A percentile compares a stretch with the other conserved stretches of the same genome.
These are phyloP conservation scores for Zaprionus bogoriensis DNA, from an alignment of 2,888 invertebrate genomes.

Conservation along the genomic window DNA sequence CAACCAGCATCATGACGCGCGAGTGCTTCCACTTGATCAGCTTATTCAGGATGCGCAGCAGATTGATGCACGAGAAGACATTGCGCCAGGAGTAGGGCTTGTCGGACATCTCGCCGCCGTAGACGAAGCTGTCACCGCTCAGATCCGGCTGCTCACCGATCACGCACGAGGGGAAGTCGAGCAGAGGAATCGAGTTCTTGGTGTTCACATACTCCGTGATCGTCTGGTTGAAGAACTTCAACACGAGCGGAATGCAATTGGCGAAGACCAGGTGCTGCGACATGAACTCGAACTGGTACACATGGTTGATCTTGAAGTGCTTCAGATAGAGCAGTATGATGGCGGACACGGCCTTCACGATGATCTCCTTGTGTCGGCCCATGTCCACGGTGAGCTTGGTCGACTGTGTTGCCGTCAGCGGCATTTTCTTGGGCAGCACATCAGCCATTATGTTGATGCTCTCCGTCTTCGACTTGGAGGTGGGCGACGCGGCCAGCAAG, in stretches of 20 bases:
- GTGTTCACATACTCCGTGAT: constrained; percentile 97
- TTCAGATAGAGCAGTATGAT: constrained; percentile 95
- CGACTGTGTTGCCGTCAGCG: constrained; percentile 96
- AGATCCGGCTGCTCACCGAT: constrained; percentile 97
- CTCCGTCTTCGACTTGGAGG: constrained; percentile 99
- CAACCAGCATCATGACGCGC: constrained; percentile 99
- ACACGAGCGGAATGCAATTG: constrained; percentile 98
- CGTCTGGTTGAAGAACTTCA: constrained; percentile 99
- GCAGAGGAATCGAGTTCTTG: constrained; percentile 94
- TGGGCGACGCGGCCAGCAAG: constrained; percentile 97
- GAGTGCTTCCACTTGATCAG: constrained; percentile 99
- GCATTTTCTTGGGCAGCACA: constrained; percentile 98
- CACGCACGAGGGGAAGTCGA: constrained; percentile 98
- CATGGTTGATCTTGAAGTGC: constrained; percentile 98
- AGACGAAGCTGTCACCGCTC: constrained; percentile 93
- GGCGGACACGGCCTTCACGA: constrained; percentile 97
- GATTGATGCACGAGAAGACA: constrained; percentile 98
- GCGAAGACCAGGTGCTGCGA: constrained; percentile 99
- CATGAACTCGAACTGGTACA: constrained; percentile 99
- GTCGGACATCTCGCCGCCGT: constrained; percentile 87
- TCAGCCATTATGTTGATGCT: constrained; percentile 99
- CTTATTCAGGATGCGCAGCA: constrained; percentile 97
- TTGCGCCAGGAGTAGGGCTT: constrained; percentile 98
- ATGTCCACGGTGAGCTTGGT: constrained; percentile 98
- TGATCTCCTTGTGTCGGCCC: constrained; percentile 98